Evolutionary conservation across 2,797 vertebrate genomes (phyloP).

Genomic region (Acanthiza pusilla): DNA sequence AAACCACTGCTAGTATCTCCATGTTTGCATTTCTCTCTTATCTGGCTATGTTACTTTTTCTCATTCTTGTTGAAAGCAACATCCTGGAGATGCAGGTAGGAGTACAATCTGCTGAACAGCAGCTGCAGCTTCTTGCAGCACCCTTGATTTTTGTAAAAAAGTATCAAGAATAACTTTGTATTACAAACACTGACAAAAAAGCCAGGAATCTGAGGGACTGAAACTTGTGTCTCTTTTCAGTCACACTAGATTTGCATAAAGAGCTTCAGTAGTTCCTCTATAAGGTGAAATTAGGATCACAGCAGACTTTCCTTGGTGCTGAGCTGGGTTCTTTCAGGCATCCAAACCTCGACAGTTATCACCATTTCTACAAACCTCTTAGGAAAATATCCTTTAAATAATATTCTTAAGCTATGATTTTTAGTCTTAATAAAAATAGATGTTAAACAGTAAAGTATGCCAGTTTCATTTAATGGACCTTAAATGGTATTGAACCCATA

Average conservation of each 20-base stretch:
- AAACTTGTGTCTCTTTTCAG: not conserved
- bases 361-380: not conserved
- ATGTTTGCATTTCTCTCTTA: not conserved
- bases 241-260: not conserved
- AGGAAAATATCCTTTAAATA: not conserved
- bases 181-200: not conserved
- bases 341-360: not conserved
- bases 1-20: not conserved
- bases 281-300: not conserved
- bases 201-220: not conserved
- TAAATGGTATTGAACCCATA: not conserved
- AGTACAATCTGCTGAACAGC: not conserved
- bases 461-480: not conserved
- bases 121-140: not conserved
- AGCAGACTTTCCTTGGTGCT: not conserved
- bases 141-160: not conserved
- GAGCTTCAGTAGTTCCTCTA: not conserved
- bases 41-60: not conserved
- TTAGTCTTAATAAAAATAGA: not conserved
- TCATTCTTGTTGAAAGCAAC: not conserved
- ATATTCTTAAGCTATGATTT: not conserved
- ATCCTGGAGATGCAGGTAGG: not conserved
- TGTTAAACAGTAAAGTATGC: not conserved
- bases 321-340: not conserved
- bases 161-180: not conserved